These are phyloP conservation scores for Drosophila mulleri DNA, from an alignment of 2,888 invertebrate species.

Conservation along the genomic window DNA sequence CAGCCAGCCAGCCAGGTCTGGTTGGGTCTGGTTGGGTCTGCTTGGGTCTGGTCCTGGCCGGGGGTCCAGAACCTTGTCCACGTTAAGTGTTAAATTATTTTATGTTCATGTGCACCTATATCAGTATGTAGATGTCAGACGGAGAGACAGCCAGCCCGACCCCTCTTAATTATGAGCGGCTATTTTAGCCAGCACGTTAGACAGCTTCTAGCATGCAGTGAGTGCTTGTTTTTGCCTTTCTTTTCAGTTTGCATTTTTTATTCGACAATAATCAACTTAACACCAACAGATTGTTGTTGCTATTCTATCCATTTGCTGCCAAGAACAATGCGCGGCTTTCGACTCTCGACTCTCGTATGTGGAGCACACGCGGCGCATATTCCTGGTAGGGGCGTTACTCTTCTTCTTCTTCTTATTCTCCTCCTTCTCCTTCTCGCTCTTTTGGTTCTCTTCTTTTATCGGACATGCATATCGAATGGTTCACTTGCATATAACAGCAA, in stretches of 20 bases:
- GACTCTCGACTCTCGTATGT: background rate
- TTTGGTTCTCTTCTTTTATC: background rate
- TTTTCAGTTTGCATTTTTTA: background rate
- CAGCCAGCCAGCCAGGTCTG: background rate
- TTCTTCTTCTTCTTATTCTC: background rate
- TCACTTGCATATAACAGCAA: slow-evolving; percentile 1
- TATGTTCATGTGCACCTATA: slow-evolving; percentile 56
- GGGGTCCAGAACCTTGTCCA: slow-evolving; percentile 33
- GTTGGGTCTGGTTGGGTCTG: background rate
- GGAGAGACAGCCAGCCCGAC: slow-evolving; percentile 4
- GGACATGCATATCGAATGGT: slow-evolving; percentile 3
- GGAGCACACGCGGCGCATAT: background rate
- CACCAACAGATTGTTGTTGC: background rate
- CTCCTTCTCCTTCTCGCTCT: background rate
- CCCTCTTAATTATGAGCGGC: slow-evolving; percentile 60
- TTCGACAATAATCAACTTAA: slow-evolving; percentile 4
- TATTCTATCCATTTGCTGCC: background rate
- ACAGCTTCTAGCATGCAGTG: background rate
- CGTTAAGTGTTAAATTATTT: slow-evolving; percentile 77
- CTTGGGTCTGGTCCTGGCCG: background rate
- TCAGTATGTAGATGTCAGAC: slow-evolving; percentile 12
- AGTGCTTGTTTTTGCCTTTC: background rate
- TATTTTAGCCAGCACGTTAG: slow-evolving; percentile 33
- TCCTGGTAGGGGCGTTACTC: background rate
- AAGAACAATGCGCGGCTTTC: background rate